Conservation (phyloP, 2,797 vertebrate genomes). For the Heteromormyrus szaboi region DNA sequence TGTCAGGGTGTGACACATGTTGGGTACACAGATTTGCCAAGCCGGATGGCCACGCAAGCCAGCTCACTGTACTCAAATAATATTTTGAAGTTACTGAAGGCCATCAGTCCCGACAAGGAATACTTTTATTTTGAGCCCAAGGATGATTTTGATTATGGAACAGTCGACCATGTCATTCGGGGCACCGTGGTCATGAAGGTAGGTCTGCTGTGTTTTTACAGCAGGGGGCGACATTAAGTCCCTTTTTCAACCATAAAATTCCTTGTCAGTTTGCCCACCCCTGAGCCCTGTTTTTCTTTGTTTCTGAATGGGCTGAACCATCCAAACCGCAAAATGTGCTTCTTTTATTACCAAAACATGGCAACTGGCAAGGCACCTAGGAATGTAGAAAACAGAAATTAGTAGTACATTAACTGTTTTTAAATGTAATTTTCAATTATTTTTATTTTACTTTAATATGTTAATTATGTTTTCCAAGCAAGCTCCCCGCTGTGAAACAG, state of each 20-base stretch:
- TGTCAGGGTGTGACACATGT: conserved; percentile 74
- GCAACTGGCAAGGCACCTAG: conserved; percentile 30
- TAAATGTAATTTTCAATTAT: conserved; percentile 38
- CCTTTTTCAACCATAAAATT: not conserved
- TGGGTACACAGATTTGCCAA: conserved; percentile 73
- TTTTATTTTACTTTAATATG: conserved; percentile 46
- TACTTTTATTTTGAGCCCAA: conserved; percentile 71
- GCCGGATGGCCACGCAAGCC: conserved; percentile 72
- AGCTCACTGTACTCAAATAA: conserved; percentile 78
- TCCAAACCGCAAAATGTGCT: conserved; percentile 1
- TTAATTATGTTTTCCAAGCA: conserved; percentile 42
- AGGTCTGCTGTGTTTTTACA: conserved; percentile 23
- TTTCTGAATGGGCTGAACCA: not conserved
- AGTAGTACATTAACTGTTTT: conserved; percentile 41
- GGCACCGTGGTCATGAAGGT: conserved; percentile 69
- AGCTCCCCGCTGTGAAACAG: conserved; percentile 38
- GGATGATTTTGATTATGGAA: conserved; percentile 67
- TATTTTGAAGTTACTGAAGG: conserved; percentile 79
- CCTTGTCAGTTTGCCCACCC: not conserved
- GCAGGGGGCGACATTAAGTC: not conserved
- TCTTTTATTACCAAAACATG: not conserved
- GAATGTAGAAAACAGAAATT: conserved; percentile 30
- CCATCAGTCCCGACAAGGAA: conserved; percentile 71
- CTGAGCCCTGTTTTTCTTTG: not conserved
- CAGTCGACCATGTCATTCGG: conserved; percentile 66